Evolutionary conservation across 1,140 invertebrate genomes (phyloP).

Genomic region (Arctopsyche grandis): DNA sequence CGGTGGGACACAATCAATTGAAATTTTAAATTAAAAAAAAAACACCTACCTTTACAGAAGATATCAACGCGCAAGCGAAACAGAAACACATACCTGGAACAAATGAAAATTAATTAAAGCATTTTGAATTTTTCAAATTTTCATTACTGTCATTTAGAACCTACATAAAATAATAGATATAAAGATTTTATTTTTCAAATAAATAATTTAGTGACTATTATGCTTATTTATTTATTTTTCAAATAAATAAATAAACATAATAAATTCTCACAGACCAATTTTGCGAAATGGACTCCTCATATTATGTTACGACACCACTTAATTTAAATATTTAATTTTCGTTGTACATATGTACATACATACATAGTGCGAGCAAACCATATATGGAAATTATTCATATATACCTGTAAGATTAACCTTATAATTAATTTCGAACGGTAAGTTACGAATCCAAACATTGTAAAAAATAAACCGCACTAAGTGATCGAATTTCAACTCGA

Average conservation of each 20-base stretch:
- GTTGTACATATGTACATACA: too few species aligned
- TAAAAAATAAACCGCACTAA: too few species aligned
- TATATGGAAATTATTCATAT: not conserved
- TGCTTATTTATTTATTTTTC: too few species aligned
- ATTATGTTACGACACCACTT: constrained; percentile 19
- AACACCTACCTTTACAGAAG: not conserved
- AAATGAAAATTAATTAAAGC: constrained; percentile 6
- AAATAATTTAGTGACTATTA: too few species aligned
- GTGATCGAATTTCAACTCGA: too few species aligned
- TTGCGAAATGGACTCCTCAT: constrained; percentile 13
- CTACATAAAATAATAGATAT: too few species aligned
- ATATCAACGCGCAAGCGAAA: not conserved
- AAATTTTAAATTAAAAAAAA: not conserved
- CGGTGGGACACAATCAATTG: not conserved
- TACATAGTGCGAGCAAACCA: constrained; percentile 24
- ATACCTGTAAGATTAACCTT: too few species aligned
- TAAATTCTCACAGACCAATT: constrained; percentile 2
- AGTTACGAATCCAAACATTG: too few species aligned
- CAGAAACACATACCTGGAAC: not conserved
- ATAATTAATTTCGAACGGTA: not conserved
- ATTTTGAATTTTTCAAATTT: too few species aligned
- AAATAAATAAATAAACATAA: not conserved
- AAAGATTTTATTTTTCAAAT: too few species aligned
- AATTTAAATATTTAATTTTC: constrained; percentile 50
- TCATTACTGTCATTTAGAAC: too few species aligned